phyloP scores from a whole-genome alignment of 2,797 vertebrate genomes.

The Sphenopsis melanotis region DNA sequence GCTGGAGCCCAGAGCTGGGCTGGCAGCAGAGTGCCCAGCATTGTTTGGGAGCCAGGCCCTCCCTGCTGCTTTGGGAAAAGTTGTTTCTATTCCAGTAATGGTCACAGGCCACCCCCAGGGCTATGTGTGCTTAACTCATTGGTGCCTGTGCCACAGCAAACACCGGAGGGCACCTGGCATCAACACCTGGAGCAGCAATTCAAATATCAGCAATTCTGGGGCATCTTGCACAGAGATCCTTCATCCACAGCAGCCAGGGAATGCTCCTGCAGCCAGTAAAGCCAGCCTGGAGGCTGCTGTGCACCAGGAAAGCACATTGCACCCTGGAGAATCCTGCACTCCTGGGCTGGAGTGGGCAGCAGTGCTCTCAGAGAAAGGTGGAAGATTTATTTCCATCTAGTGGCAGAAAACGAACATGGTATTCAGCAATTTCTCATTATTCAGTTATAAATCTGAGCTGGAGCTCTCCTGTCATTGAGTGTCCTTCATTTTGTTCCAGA shows the following conservation, averaged over 20 bases:
- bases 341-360: background rate
- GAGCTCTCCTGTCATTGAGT: background rate
- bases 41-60: background rate
- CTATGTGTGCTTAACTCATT: background rate
- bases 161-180: background rate
- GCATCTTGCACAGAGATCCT: fast-evolving
- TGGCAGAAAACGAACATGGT: background rate
- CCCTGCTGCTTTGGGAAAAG: background rate
- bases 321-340: fast-evolving
- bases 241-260: background rate
- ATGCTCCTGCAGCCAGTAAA: fast-evolving
- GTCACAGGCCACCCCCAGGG: background rate
- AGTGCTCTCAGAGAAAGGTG: fast-evolving
- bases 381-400: background rate
- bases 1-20: background rate
- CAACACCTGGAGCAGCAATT: background rate
- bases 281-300: background rate
- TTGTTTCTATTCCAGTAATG: background rate
- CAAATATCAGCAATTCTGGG: too few species aligned
- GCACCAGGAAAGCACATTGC: background rate
- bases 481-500: background rate
- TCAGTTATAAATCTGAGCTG: background rate
- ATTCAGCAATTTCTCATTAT: background rate
- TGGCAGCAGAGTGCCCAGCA: background rate
- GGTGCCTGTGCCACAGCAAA: background rate